Evolutionary conservation across 2,888 invertebrate genomes (phyloP).

Genomic region (Horisme vitalbata): DNA sequence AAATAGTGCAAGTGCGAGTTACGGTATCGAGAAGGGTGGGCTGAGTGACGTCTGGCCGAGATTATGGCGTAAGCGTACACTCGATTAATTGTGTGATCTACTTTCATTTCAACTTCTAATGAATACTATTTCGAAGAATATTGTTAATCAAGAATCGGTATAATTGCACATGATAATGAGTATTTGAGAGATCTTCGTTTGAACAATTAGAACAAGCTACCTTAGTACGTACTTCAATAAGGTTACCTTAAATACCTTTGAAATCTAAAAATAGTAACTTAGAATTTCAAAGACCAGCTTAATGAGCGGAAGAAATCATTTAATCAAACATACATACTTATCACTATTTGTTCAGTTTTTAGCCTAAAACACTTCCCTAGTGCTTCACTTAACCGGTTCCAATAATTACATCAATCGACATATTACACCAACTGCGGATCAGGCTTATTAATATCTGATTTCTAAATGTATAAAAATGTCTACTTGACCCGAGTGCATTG

Average conservation of each 20-base stretch:
- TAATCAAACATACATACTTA: too few relatives aligned
- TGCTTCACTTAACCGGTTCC: too few relatives aligned
- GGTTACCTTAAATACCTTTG: too few relatives aligned
- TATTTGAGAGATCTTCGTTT: too few relatives aligned
- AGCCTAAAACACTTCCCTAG: neutral
- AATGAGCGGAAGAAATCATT: too few relatives aligned
- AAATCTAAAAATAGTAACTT: too few relatives aligned
- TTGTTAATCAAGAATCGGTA: too few relatives aligned
- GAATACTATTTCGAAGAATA: slow-evolving; percentile 25
- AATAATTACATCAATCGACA: slow-evolving; percentile 23
- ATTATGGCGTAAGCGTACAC: slow-evolving; percentile 58
- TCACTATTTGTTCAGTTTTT: too few relatives aligned
- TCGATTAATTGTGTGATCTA: slow-evolving; percentile 65
- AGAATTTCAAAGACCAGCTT: too few relatives aligned
- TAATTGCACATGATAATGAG: too few relatives aligned
- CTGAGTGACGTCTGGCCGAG: slow-evolving; percentile 42
- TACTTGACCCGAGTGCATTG: slow-evolving; percentile 63
- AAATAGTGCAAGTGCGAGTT: slow-evolving; percentile 28
- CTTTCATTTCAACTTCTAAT: slow-evolving; percentile 53
- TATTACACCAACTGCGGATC: slow-evolving; percentile 48
- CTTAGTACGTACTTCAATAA: too few relatives aligned
- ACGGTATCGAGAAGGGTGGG: slow-evolving; percentile 38
- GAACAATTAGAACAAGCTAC: too few relatives aligned
- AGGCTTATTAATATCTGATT: slow-evolving; percentile 51
- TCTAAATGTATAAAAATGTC: slow-evolving; percentile 63